phyloP scores from a whole-genome alignment of 2,797 vertebrate genomes.

The Mormyrus hasselquistii region DNA sequence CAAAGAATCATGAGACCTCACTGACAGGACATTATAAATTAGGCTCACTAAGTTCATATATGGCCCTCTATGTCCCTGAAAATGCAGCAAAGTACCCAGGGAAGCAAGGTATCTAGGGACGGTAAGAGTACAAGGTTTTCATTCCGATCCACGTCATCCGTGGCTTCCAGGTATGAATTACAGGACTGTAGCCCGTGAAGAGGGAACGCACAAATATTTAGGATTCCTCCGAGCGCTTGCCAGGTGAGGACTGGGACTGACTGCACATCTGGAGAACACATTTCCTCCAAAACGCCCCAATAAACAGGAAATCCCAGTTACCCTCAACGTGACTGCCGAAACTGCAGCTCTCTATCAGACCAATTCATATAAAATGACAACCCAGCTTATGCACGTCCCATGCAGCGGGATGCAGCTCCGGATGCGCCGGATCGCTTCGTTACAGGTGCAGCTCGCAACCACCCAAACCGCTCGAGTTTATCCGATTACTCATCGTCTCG shows the following conservation, averaged over 20 bases:
- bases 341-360: neutral
- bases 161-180: neutral
- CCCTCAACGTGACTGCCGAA: neutral
- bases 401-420: neutral
- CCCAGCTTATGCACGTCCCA: neutral
- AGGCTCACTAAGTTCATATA: neutral
- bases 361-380: neutral
- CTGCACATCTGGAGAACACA: neutral
- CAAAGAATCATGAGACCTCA: neutral
- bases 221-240: neutral
- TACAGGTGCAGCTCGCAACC: constrained; percentile 21
- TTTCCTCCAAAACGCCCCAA: neutral
- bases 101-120: neutral
- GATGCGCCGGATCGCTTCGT: neutral
- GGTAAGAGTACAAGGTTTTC: neutral
- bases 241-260: neutral
- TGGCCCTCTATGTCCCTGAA: neutral
- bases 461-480: constrained; percentile 31
- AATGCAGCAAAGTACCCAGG: neutral
- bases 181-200: neutral
- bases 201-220: neutral
- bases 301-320: neutral
- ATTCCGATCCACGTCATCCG: neutral
- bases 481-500: constrained; percentile 37
- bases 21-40: neutral